Base-by-base conservation (phyloP, 2,113 vertebrate species). In the Dunckerocampus dactyliophorus region DNA sequence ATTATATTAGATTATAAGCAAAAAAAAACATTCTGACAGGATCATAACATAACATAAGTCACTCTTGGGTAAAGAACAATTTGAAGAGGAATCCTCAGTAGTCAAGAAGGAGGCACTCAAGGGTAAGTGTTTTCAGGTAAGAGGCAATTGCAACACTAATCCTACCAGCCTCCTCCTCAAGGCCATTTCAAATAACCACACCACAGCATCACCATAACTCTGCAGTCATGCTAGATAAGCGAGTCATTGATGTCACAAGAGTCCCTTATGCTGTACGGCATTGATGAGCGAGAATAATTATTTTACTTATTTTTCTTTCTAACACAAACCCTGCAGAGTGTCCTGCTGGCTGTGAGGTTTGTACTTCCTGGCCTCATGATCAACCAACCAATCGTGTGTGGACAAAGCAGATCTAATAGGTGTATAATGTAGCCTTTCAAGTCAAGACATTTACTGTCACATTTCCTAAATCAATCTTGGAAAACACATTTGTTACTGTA, bases 141-240 rank as follows among this genome's bases (percentile, higher is more conserved):
- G 63, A 66, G 67, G 66, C 74, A 65, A 80, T 58, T 19, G 37
- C 67, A 77, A 73, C 71, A 69, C 77, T 82, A 76, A 85, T 82
- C n/a, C 76, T 80, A 45, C 60, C 81, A 85, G 80, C 77, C 72
- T 83, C 74, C 63, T 79, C 59, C 75, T 82, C 79, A 83, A 78
- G 78, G 76, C 74, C 65, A 72, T 80, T 79, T 84, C 50, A 53
- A 75, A 86, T 80, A 60, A 80, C 63, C 74, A 76, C 68, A 75
- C 60, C 51, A 64, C 49, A 58, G 70, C 8, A 0, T 61, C 43
- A 2, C 70, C 60, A 75, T 82, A 84, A 75, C 66, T 80, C 72
- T 67, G 67, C 55, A 63, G 47, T 60, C 22, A 37, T 39, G 51
- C 48, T 58, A 63, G 58, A 73, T 65, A 70, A 62, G 58, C 50